Evolutionary conservation across 2,113 vertebrate genomes (phyloP), one percentile per base, ranked within the genome.

Genomic region (Chaetura pelagica): DNA sequence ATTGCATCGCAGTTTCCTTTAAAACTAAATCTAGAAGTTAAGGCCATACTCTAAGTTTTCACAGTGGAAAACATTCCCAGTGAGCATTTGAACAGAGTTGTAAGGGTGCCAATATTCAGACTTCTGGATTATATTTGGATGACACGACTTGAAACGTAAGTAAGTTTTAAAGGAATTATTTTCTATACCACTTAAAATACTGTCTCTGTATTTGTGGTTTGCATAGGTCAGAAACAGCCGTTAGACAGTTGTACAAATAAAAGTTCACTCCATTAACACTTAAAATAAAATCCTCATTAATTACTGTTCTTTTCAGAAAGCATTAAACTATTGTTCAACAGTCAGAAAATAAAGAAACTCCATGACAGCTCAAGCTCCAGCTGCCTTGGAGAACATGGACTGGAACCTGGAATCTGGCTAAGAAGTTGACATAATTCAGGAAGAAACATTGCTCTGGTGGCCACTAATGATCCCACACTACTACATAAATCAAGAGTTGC

Each of bases 211-310:
- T 87, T 74, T 87, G 26, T 76, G 10, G 26, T 46, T 32, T 68
- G 34, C 32, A n/a, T 18, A 85, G 21, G n/a, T 79, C 49, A 90
- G 44, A 57, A 91, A 30, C n/a, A 93, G 30, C 29, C 54, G 72
- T 79, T 51, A 69, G 68, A 76, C 57, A 14, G 7, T 29, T 85
- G 34, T 49, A 52, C 30, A 68, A 85, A 79, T 16, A 89, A 77
- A 94, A 46, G 15, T 64, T 76, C 30, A 66, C n/a, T 69, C 16
- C n/a, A 73, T 82, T 94, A 61, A 57, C 0, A 1, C 27, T 62
- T 73, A 21, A 15, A 90, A 93, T 55, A 83, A 91, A 90, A 88
- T 76, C 90, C 46, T 80, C 42, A 62, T 74, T 94, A 92, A 88
- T 88, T 59, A 46, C 19, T 67, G 17, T 42, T 74, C 38, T 80